Percentiles rank a stretch among this genome's conserved stretches.
Conservation (phyloP, 2,113 vertebrate genomes). For the Mobula hypostoma region DNA sequence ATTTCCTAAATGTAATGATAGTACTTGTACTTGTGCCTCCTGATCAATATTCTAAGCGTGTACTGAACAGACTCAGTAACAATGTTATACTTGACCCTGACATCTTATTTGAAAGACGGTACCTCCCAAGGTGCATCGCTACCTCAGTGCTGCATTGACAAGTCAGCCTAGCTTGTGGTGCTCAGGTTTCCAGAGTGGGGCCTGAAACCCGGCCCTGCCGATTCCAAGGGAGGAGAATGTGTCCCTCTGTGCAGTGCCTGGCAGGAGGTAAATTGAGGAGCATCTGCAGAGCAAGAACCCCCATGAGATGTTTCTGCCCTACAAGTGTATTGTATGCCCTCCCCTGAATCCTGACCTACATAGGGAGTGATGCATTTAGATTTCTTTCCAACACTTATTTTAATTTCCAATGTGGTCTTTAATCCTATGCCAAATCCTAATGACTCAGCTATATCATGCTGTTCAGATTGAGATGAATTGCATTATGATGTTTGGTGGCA, state of each 20-base stretch:
- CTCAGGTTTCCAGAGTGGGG: not conserved
- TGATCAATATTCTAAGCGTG: too few relatives aligned
- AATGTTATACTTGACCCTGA: not conserved
- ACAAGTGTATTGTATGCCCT: not conserved
- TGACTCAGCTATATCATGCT: not conserved
- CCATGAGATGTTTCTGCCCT: not conserved
- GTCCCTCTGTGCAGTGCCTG: not conserved
- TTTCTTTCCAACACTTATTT: not conserved
- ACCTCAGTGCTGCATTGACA: not conserved
- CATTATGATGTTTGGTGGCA: not conserved
- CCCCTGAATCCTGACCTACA: not conserved
- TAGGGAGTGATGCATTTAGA: not conserved
- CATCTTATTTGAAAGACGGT: not conserved
- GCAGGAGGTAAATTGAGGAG: not conserved
- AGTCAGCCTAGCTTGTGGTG: not conserved
- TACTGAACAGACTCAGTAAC: too few relatives aligned
- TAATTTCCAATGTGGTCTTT: constrained; percentile 1
- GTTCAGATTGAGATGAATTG: not conserved
- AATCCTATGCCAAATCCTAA: not conserved
- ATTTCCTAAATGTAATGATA: too few relatives aligned
- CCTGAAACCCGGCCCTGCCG: not conserved
- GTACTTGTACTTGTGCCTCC: too few relatives aligned
- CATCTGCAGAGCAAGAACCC: not conserved
- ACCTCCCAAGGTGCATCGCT: not conserved
- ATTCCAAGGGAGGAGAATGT: not conserved